Evolutionary conservation across 2,797 vertebrate species (phyloP).

Genomic region (Nothura maculosa): DNA sequence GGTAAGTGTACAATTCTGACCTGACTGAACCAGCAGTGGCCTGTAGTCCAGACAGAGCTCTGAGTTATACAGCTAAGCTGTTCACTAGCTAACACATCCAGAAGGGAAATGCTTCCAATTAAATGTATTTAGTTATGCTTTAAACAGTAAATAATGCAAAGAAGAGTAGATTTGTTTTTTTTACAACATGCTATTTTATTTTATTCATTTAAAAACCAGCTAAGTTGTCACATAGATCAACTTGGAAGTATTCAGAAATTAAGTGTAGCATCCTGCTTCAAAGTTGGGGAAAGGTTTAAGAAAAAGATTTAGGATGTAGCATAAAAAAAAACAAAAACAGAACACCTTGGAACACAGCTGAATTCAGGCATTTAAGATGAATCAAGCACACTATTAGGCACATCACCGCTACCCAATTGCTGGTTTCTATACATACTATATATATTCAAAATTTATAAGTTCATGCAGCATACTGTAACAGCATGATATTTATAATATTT

Average conservation of each 20-base stretch:
- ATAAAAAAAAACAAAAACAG: background rate
- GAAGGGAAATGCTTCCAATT: background rate
- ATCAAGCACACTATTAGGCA: background rate
- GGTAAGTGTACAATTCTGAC: slow-evolving; percentile 35
- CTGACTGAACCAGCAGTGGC: slow-evolving; percentile 13
- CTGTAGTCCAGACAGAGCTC: slow-evolving; percentile 28
- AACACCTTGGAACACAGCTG: background rate
- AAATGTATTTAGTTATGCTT: background rate
- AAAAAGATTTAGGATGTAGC: background rate
- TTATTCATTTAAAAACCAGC: background rate
- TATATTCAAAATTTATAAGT: background rate
- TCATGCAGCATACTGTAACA: background rate
- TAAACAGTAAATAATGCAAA: slow-evolving; percentile 1
- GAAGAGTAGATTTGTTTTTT: background rate
- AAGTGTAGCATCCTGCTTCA: background rate
- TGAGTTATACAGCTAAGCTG: background rate
- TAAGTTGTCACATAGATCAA: background rate
- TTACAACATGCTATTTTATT: background rate
- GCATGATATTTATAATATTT: background rate
- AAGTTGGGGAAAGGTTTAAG: background rate
- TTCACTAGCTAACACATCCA: background rate
- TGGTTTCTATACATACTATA: background rate
- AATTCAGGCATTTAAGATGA: background rate
- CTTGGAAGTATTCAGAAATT: background rate
- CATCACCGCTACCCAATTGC: background rate